A percentile compares a stretch with the other conserved stretches of the same genome.
phyloP scores from a whole-genome alignment of 2,797 vertebrate species.

The Syngnathus rostellatus region DNA sequence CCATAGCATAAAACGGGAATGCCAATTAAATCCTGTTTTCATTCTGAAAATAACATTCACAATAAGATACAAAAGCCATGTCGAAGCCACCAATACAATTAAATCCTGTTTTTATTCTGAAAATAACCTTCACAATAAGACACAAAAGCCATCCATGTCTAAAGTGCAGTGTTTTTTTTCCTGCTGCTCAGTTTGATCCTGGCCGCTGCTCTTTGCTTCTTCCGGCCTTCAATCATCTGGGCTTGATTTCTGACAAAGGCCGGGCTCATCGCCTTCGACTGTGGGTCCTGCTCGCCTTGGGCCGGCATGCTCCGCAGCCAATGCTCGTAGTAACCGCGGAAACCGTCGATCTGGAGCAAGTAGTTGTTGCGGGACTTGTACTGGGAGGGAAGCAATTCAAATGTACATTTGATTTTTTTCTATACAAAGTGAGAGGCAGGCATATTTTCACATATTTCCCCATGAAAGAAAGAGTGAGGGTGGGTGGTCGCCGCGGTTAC shows the following conservation, averaged over 20 bases:
- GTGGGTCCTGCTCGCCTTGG: constrained; percentile 46
- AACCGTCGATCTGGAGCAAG: constrained; percentile 86
- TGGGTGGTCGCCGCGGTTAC: constrained; percentile 53
- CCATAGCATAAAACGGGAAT: too few species aligned
- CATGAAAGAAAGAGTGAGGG: not conserved
- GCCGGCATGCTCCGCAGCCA: constrained; percentile 84
- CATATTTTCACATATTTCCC: not conserved
- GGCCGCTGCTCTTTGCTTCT: constrained; percentile 34
- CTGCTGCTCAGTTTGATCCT: constrained; percentile 6
- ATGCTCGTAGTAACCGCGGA: constrained; percentile 86
- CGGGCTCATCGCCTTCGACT: constrained; percentile 8
- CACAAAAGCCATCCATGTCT: not conserved
- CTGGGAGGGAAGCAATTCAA: constrained; percentile 48
- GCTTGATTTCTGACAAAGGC: constrained; percentile 7
- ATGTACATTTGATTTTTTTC: not conserved
- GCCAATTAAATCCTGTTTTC: too few species aligned
- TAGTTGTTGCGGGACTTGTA: constrained; percentile 84
- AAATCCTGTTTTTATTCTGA: too few species aligned
- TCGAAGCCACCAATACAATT: not conserved
- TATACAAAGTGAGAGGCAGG: too few species aligned
- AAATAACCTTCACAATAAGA: not conserved
- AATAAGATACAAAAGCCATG: not conserved
- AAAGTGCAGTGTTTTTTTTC: not conserved
- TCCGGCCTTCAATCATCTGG: constrained; percentile 14
- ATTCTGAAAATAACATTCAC: not conserved